Evolutionary conservation across 2,797 vertebrate species (phyloP), one percentile per base, ranked within the genome.

Genomic region (Myripristis murdjan): DNA sequence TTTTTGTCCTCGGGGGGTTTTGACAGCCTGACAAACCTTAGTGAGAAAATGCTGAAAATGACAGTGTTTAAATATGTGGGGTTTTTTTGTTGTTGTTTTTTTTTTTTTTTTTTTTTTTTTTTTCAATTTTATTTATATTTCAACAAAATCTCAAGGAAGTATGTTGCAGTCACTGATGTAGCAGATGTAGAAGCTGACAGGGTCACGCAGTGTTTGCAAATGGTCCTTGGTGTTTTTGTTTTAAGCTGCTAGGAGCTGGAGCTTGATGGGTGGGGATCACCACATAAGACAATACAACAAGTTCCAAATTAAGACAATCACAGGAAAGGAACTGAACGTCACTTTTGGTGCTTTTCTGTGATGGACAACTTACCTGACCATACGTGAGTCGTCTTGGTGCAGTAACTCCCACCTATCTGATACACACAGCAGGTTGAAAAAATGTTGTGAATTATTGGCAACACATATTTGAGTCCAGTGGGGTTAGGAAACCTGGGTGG

Each of bases 251-350:
- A 39, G 55, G 0, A 39, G 51, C 11, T n/a, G n/a, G n/a, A n/a
- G 56, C 64, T 72, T 78, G 55, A 75, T 64, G 68, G 83, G 81
- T 55, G 79, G 70, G 9, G 73, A 37, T 22, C 54, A 59, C 53
- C 26, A 18, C 20, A 43, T 26, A 59, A 65, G 11, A 33, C 57
- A 24, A 77, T 74, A 81, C 78, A 78, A 46, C n/a, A 31, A 70
- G 44, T 48, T 28, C 64, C 71, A 70, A 20, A 2, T 4, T 10
- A 22, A 70, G 44, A 84, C 84, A 87, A 85, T 85, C n/a, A 41
- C 80, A 85, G 86, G 86, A 87, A 88, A 76, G 62, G 39, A 80
- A 82, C 60, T 62, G 53, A 81, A 81, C 79, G 78, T 59, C 48
- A 71, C 39, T 78, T 60, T 56, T 58, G 54, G 6, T 61, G 52